These are phyloP conservation scores for Lophura nycthemera DNA, from an alignment of 2,113 vertebrate species.

Conservation along the genomic window DNA sequence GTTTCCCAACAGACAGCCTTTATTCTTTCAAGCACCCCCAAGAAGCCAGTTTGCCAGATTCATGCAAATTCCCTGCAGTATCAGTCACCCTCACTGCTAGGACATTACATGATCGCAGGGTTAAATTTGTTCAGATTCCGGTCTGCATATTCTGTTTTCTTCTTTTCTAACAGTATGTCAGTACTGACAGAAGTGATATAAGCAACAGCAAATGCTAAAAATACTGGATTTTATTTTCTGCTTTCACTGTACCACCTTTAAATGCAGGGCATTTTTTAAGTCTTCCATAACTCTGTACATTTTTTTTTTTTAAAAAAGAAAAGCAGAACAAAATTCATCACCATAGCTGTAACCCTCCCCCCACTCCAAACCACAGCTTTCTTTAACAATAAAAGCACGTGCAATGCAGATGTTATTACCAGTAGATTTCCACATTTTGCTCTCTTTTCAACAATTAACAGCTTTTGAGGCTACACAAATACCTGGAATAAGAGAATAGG, in stretches of 20 bases:
- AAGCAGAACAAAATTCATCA: background rate
- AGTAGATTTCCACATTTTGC: background rate
- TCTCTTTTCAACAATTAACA: background rate
- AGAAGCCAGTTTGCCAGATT: background rate
- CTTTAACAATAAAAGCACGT: background rate
- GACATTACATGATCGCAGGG: background rate
- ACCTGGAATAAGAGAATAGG: background rate
- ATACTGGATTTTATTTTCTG: background rate
- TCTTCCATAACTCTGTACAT: background rate
- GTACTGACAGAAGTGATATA: background rate
- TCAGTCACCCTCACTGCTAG: background rate
- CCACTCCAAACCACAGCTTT: background rate
- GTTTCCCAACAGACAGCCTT: background rate
- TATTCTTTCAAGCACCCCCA: rapidly evolving
- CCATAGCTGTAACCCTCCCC: background rate
- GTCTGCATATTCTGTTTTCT: background rate
- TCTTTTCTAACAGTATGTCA: background rate
- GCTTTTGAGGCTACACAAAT: background rate
- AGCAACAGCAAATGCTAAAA: background rate
- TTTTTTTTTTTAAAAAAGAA: background rate
- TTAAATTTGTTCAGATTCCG: background rate
- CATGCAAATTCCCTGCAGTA: background rate
- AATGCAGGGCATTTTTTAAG: background rate
- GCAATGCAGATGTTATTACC: background rate
- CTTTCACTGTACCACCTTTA: background rate